These are phyloP conservation scores for Callyntrura sp. DNA, from an alignment of 2,888 invertebrate genomes.

Conservation along the genomic window DNA sequence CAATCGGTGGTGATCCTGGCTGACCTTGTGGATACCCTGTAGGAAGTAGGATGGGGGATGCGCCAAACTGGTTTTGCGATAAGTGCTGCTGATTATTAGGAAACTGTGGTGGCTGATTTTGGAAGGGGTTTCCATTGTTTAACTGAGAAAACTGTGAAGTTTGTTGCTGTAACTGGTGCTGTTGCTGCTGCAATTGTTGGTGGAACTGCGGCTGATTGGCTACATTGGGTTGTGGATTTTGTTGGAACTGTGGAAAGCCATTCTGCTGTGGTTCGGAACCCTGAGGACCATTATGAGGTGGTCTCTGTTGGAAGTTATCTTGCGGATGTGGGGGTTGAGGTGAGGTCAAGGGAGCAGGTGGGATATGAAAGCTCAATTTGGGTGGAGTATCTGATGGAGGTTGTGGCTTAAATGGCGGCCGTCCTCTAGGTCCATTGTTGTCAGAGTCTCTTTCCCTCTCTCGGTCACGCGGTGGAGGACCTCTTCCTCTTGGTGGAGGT, in stretches of 20 bases:
- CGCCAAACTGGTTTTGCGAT: neutral
- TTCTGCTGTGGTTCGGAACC: constrained; percentile 14
- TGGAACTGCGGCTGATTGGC: constrained; percentile 35
- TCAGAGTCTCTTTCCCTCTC: constrained; percentile 51
- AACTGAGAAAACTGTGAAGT: constrained; percentile 12
- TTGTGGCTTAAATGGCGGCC: constrained; percentile 36
- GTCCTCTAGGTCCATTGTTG: constrained; percentile 45
- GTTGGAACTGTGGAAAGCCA: constrained; percentile 24
- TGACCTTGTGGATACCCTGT: constrained; percentile 6
- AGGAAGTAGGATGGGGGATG: neutral
- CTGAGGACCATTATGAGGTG: constrained; percentile 37
- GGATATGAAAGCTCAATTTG: constrained; percentile 75
- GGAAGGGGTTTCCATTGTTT: constrained; percentile 57
- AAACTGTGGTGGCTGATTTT: constrained; percentile 51
- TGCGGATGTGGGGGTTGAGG: constrained; percentile 15
- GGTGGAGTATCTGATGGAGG: constrained; percentile 42
- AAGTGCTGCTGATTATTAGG: constrained; percentile 54
- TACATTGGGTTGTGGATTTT: constrained; percentile 40
- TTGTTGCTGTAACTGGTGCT: constrained; percentile 49
- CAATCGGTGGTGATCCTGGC: neutral
- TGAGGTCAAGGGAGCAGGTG: constrained; percentile 68
- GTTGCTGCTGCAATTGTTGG: constrained; percentile 58
- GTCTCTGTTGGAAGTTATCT: constrained; percentile 57
- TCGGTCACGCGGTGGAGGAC: constrained; percentile 73
- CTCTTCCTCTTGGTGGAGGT: constrained; percentile 67